Base-by-base conservation (phyloP, 2,888 invertebrate genomes). In the Epistrophe eligans region DNA sequence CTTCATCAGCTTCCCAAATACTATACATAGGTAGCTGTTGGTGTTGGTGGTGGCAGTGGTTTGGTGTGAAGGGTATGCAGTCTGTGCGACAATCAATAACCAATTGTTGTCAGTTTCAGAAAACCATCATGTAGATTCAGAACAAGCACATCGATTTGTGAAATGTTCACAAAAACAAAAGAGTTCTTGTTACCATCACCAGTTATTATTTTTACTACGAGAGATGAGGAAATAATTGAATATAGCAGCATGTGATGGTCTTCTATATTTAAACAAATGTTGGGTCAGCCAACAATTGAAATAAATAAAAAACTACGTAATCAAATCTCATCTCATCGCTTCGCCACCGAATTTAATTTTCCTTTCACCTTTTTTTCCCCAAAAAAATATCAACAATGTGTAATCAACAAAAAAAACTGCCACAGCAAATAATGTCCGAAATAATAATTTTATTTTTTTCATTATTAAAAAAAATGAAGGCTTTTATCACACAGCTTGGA, bases 21-120 rank as follows among this genome's bases (percentile, higher is more conserved):
- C 15, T 1, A 17, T n/a, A n/a, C n/a, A n/a, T 50, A 10, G 40
- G 55, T 3, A 11, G 15, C 13, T 58, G 15, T 32, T 11, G 11
- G 17, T 17, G 10, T 8, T 55, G 11, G 62, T 24, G n/a, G n/a
- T n/a, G n/a, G n/a, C n/a, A n/a, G n/a, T n/a, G n/a, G n/a, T 24
- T 35, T 43, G 9, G 2, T 38, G 52, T 55, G 28, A 32, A 19
- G 58, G 17, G 58, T 40, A 9, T 13, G 43, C 71, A 48, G 2
- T 35, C 58, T 74, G 60, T 45, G 71, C 32, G 71, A 71, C 76
- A 84, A 80, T 84, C 80, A 77, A 77, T 72, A 73, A 45, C 60
- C 80, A 80, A 84, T 84, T 84, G 84, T 84, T 84, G 84, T 84
- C 84, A 84, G 55, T 19, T 48, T 45, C 84, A 84, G 80, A 74